Conservation (phyloP, 2,797 vertebrate genomes). For the Cynodonichthys magdalenae region DNA sequence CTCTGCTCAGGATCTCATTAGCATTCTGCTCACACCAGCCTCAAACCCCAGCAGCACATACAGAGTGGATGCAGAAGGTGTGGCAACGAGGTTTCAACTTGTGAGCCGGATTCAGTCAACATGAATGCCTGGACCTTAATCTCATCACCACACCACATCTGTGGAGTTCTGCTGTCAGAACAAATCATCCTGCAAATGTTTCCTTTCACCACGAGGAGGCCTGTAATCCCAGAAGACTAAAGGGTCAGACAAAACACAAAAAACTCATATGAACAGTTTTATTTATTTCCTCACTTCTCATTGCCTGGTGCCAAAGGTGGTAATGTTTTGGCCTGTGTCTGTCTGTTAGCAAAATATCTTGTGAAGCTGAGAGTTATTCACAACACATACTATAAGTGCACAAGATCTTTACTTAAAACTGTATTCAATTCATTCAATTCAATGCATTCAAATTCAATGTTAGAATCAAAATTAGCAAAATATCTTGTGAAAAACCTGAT, state of each 20-base stretch:
- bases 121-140: conserved; percentile 35
- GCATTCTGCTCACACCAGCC: conserved; percentile 61
- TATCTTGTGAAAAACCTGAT: too few relatives aligned
- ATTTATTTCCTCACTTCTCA: background rate
- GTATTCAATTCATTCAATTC: too few relatives aligned
- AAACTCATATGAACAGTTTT: conserved; percentile 28
- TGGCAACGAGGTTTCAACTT: conserved; percentile 29
- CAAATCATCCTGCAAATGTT: conserved; percentile 32
- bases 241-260: conserved; percentile 54
- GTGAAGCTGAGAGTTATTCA: too few relatives aligned
- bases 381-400: too few relatives aligned
- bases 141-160: conserved; percentile 27
- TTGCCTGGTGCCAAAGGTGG: conserved; percentile 1
- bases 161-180: conserved; percentile 39
- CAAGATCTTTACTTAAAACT: too few relatives aligned
- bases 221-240: conserved; percentile 44
- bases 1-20: conserved; percentile 49
- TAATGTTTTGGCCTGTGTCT: too few relatives aligned
- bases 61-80: conserved; percentile 18
- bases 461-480: too few relatives aligned
- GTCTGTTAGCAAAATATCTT: too few relatives aligned
- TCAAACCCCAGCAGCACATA: conserved; percentile 26
- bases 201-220: conserved; percentile 28
- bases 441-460: too few relatives aligned
- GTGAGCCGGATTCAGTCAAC: conserved; percentile 27